Base-by-base conservation (phyloP, 2,797 vertebrate species). In the Chromis chromis region DNA sequence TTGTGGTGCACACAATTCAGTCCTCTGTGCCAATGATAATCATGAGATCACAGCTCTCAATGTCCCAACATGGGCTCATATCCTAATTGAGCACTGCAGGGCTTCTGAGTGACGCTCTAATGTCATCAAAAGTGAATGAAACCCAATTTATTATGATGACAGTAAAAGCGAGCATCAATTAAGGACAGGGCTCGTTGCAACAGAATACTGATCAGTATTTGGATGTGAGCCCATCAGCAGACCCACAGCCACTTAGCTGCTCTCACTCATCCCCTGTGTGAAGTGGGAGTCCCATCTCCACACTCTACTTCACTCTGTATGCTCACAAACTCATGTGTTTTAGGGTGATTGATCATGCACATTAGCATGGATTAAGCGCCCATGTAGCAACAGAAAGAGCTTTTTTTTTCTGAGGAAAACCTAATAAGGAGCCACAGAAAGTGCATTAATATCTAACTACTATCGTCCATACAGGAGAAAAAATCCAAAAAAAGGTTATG, bases 91-190 rank as follows among this genome's bases (percentile, higher is more conserved):
- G 78, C 70, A 52, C 78, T 65, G 70, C 52, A 21, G 39, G 60
- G 74, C 76, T 62, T 84, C 66, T 62, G 50, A 81, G 67, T 76
- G 66, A 83, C 63, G 64, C 84, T 63, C 56, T 85, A 79, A 81
- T 87, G 59, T 76, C 79, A 83, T 91, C 73, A 78, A 86, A 77
- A 70, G 74, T 81, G 68, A 86, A 89, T 80, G 67, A 87, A 89
- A 77, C 65, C 70, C 55, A 83, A 70, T 91, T 88, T 84, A 82
- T 86, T 86, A 78, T 54, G 70, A 88, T 84, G 88, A 75, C 78
- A 84, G 82, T 85, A 65, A 79, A 67, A 83, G 76, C 54, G 69
- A 65, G 76, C 82, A 79, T 83, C 76, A 84, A 78, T 85, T 87
- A 83, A 66, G 21, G 60, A 48, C 42, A 19, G 48, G 25, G 50